These are phyloP conservation scores for Pammene aurita DNA, from an alignment of 2,888 invertebrate genomes.

Conservation along the genomic window DNA sequence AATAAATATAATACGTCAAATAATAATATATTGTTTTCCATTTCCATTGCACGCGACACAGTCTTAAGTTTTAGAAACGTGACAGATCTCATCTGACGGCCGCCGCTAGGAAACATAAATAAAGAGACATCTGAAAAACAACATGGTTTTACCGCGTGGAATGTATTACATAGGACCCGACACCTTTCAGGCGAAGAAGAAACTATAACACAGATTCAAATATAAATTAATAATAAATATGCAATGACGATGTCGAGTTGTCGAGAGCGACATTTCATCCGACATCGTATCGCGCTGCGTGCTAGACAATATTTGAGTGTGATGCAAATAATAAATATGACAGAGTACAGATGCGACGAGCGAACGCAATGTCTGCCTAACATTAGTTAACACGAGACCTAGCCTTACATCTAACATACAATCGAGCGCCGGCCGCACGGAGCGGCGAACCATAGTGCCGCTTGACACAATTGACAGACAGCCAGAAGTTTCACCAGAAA, in stretches of 20 bases:
- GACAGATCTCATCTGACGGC: conserved; percentile 75
- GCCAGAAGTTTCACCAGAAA: not conserved
- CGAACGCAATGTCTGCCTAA: conserved; percentile 76
- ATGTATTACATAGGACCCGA: conserved; percentile 79
- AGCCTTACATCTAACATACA: conserved; percentile 75
- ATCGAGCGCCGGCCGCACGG: conserved; percentile 52
- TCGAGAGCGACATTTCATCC: conserved; percentile 2
- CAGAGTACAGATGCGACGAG: conserved; percentile 67
- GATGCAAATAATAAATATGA: conserved; percentile 61
- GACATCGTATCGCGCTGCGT: conserved; percentile 40
- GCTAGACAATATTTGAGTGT: conserved; percentile 47
- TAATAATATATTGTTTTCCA: conserved; percentile 41
- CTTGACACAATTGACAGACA: conserved; percentile 14
- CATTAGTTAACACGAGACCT: conserved; percentile 80
- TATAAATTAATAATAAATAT: conserved; percentile 48
- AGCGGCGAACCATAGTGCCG: conserved; percentile 38
- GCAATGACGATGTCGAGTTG: conserved; percentile 40
- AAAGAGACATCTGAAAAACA: conserved; percentile 62
- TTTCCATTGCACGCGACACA: conserved; percentile 51
- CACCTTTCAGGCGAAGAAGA: conserved; percentile 80
- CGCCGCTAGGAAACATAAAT: conserved; percentile 49
- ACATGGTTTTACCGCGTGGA: conserved; percentile 81
- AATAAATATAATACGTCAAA: conserved; percentile 40
- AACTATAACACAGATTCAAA: conserved; percentile 57
- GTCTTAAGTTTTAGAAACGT: conserved; percentile 68